A percentile compares a stretch with the other conserved stretches of the same genome.
These are phyloP conservation scores for Eurytoma californica DNA, from an alignment of 2,888 invertebrate species.

Conservation along the genomic window DNA sequence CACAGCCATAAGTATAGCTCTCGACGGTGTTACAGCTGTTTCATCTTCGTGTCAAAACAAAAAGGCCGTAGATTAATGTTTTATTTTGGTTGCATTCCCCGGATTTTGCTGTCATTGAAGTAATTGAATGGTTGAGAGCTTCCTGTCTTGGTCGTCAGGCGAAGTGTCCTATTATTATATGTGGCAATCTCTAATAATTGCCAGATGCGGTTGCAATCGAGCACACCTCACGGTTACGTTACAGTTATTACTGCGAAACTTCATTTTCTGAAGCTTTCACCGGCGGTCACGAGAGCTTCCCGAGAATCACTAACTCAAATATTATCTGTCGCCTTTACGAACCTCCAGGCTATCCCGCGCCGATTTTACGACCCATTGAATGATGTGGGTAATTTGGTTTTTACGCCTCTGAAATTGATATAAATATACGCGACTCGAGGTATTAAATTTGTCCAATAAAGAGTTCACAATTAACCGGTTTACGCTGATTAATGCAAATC, in stretches of 20 bases:
- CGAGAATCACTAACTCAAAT: neutral
- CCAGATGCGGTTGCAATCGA: conserved; percentile 32
- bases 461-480: no score
- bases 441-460: no score
- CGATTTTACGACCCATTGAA: neutral
- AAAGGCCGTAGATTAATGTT: neutral
- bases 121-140: conserved; percentile 44
- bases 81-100: conserved; percentile 25
- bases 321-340: neutral
- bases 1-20: no score
- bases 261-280: conserved; percentile 44
- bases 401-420: neutral
- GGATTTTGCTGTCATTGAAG: conserved; percentile 24
- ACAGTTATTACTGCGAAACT: conserved; percentile 52
- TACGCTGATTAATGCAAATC: no score
- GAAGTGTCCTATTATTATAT: conserved; percentile 39
- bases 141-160: conserved; percentile 29
- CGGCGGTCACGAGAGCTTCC: neutral
- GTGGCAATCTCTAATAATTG: conserved; percentile 48
- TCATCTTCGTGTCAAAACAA: neutral
- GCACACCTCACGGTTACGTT: conserved; percentile 45
- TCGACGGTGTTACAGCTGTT: neutral
- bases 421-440: neutral
- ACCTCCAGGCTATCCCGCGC: no score
- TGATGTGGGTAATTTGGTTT: neutral